These are phyloP conservation scores for Phocides pigmalion DNA, from an alignment of 1,140 invertebrate genomes.

Conservation along the genomic window DNA sequence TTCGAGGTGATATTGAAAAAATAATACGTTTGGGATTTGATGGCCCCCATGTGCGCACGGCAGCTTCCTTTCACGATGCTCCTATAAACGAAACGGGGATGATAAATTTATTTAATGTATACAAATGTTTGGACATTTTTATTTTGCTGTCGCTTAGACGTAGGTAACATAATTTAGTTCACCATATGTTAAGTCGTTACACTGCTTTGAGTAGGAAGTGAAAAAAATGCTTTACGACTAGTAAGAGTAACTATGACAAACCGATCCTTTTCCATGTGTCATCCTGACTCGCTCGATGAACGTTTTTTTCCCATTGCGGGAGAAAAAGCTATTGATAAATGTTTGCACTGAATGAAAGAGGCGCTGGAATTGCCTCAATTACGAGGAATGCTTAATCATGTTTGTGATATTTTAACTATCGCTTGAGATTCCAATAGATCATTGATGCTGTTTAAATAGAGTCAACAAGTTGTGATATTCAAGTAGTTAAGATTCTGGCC, in stretches of 20 bases:
- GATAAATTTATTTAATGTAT: constrained; percentile 84
- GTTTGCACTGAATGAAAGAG: constrained; percentile 48
- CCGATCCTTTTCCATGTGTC: constrained; percentile 57
- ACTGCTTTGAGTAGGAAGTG: constrained; percentile 72
- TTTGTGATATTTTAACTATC: constrained; percentile 19
- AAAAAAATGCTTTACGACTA: constrained; percentile 79
- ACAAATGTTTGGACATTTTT: constrained; percentile 84
- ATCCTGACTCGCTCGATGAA: constrained; percentile 52
- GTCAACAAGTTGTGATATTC: too few species aligned
- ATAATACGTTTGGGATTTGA: constrained; percentile 79
- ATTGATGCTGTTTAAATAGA: constrained; percentile 9
- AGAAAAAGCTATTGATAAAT: constrained; percentile 68
- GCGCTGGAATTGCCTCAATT: constrained; percentile 55
- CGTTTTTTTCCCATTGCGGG: constrained; percentile 42
- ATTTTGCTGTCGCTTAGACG: constrained; percentile 79
- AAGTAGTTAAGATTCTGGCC: too few species aligned
- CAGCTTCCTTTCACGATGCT: constrained; percentile 76
- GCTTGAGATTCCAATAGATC: constrained; percentile 15
- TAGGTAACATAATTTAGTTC: constrained; percentile 81
- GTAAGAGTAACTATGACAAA: constrained; percentile 71
- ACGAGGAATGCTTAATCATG: constrained; percentile 41
- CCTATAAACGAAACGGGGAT: constrained; percentile 69
- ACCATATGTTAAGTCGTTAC: constrained; percentile 77
- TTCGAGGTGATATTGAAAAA: constrained; percentile 75
- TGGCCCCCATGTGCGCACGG: constrained; percentile 74